Evolutionary conservation across 2,888 invertebrate genomes (phyloP), one percentile per base, ranked within the genome.

Genomic region (Ferrisia virgata): DNA sequence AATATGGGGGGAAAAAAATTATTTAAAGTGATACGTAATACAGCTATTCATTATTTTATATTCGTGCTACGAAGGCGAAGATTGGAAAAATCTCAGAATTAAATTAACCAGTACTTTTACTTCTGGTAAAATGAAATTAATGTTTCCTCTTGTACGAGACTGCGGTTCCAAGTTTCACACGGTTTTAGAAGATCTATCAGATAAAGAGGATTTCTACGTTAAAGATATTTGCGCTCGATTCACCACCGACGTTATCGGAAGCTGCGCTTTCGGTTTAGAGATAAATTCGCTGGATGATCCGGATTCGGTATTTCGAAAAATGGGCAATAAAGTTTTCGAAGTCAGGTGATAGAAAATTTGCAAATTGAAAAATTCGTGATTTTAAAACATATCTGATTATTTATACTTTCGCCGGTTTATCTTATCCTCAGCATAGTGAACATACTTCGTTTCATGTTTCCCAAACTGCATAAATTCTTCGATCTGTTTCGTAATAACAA

Each of bases 41-140:
- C 84, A 88, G 89, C 69, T 88, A 89, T 0, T 86, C 89, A 2
- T 87, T 89, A 86, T 86, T 90, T 6, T 88, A 89, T 86, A 86
- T 90, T 4, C 88, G 91, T 85, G 88, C 2, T 9, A 43, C 13
- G 13, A 28, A 64, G 64, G 28, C 28, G 64, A 64, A 4, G 64
- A 64, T 11, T 64, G 64, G 64, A 64, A 64, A 64, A 64, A 25
- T 28, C 64, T 64, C 4, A 25, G 64, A 28, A 28, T 28, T 15
- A 64, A 64, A 64, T 6, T 64, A 6, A 64, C 64, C 64, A 64
- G 28, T 28, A 64, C 64, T 15, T 64, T 64, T 13, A 64, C 64
- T 11, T 28, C 64, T 9, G 28, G 25, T 15, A 64, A 64, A 64
- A 64, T 64, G 28, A 64, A 64, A 64, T 4, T 4, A 0, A 64